phyloP scores from a whole-genome alignment of 2,113 vertebrate species.

The Holacanthus passer region DNA sequence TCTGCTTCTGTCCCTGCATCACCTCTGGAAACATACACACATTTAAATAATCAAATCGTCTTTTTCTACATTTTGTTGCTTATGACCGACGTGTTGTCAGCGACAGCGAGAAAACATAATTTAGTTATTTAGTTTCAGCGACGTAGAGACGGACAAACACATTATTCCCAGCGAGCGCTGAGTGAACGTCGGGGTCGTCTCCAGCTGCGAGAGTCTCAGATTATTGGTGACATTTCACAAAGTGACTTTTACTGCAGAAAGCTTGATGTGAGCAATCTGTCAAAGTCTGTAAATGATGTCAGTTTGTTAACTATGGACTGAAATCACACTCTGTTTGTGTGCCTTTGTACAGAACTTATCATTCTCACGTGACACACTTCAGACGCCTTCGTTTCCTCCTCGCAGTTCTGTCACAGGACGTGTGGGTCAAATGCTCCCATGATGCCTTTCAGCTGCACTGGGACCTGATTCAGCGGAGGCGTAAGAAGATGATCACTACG shows the following conservation, averaged over 20 bases:
- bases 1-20: neutral
- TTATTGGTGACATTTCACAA: slow-evolving; percentile 45
- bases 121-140: neutral
- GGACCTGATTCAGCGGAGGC: neutral
- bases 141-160: neutral
- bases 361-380: neutral
- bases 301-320: neutral
- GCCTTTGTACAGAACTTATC: neutral
- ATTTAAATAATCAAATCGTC: slow-evolving; percentile 1
- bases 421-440: slow-evolving; percentile 4
- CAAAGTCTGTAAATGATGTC: neutral
- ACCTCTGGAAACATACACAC: neutral
- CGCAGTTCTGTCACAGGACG: neutral
- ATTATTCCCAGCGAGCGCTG: neutral
- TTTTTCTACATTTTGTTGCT: slow-evolving; percentile 8
- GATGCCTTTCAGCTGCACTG: slow-evolving; percentile 1
- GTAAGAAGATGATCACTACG: neutral
- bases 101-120: neutral
- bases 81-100: neutral
- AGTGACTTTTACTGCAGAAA: slow-evolving; percentile 15
- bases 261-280: neutral
- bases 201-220: slow-evolving; percentile 2
- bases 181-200: neutral
- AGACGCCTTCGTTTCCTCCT: neutral
- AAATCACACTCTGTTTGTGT: neutral